Evolutionary conservation across 2,113 vertebrate genomes (phyloP).

Genomic region (Ivindomyrus marchei): DNA sequence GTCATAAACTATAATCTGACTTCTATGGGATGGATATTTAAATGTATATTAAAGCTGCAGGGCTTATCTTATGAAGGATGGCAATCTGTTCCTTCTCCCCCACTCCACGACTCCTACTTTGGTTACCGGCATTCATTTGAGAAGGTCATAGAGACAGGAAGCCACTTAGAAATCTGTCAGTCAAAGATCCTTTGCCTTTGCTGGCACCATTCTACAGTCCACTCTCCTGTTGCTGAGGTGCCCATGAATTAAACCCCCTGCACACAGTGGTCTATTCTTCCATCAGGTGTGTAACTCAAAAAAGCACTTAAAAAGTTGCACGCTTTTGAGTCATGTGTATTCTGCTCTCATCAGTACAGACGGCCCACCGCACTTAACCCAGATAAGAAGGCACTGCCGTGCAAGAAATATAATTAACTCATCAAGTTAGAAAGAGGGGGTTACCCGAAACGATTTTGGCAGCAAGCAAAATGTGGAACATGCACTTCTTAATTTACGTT

Average conservation of each 20-base stretch:
- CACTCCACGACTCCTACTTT: not conserved
- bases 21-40: slow-evolving; percentile 59
- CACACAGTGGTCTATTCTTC: not conserved
- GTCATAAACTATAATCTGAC: slow-evolving; percentile 62
- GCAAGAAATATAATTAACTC: not conserved
- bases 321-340: not conserved
- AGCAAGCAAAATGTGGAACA: not conserved
- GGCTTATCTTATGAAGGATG: slow-evolving; percentile 61
- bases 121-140: slow-evolving; percentile 30
- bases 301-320: not conserved
- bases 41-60: slow-evolving; percentile 57
- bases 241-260: not conserved
- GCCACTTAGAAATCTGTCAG: slow-evolving; percentile 29
- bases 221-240: not conserved
- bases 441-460: not conserved
- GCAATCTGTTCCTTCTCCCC: slow-evolving; percentile 56
- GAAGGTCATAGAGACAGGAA: slow-evolving; percentile 31
- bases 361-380: not conserved
- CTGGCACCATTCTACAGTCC: not conserved
- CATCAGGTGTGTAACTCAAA: not conserved
- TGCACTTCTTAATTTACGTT: not conserved
- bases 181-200: slow-evolving; percentile 12
- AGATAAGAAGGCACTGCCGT: not conserved
- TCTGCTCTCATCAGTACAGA: not conserved
- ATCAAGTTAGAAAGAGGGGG: not conserved